These are phyloP conservation scores for Chelonia mydas DNA, from an alignment of 2,797 vertebrate genomes.

Conservation along the genomic window DNA sequence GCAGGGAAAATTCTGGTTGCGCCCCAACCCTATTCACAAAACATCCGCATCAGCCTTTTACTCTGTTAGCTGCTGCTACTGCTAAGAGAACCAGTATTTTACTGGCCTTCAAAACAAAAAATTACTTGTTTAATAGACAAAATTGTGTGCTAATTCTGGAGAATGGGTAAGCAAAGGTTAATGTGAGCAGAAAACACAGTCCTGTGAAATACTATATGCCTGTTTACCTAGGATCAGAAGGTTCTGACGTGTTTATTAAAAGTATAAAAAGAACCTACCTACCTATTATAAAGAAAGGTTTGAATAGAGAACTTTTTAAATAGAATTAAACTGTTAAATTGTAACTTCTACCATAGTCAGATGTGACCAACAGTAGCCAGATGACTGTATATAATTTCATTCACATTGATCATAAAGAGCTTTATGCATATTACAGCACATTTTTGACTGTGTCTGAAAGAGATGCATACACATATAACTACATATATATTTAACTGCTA, in stretches of 20 bases:
- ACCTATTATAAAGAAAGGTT: not conserved
- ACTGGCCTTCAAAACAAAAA: not conserved
- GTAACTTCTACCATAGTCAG: not conserved
- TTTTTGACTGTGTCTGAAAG: not conserved
- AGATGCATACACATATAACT: not conserved
- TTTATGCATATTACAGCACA: not conserved
- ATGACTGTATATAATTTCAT: not conserved
- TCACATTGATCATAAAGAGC: not conserved
- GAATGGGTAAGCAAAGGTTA: not conserved
- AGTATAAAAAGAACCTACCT: not conserved
- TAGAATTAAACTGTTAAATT: not conserved
- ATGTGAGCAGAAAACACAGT: not conserved
- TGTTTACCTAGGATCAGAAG: not conserved
- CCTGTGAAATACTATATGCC: not conserved
- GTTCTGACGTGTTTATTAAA: not conserved
- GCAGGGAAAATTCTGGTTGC: not conserved
- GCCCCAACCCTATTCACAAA: not conserved
- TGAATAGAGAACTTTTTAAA: not conserved
- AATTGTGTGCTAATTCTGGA: not conserved
- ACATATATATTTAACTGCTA: not conserved
- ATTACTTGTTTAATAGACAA: not conserved
- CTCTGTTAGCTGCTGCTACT: not conserved
- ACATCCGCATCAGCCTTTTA: not conserved
- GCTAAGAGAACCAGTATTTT: not conserved
- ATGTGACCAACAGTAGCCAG: not conserved